Evolutionary conservation across 53 echinoderm and acorn worm species (phyloP).

Genomic region (Actinopyga echinites): DNA sequence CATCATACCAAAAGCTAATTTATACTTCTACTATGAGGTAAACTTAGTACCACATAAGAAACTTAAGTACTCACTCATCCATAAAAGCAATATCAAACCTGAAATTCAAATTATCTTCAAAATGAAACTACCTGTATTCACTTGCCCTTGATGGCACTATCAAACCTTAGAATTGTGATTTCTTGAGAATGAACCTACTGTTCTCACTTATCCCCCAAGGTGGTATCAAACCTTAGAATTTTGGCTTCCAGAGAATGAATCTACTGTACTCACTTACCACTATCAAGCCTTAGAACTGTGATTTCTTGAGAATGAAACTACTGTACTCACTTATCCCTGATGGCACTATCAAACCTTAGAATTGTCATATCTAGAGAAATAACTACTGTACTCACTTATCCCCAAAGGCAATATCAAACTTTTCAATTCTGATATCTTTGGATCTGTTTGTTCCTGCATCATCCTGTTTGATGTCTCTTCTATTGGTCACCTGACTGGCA

Average conservation of each 20-base stretch:
- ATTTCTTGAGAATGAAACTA: conserved; percentile 45
- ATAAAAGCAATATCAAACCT: conserved; percentile 91
- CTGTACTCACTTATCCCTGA: conserved; percentile 89
- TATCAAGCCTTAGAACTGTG: conserved; percentile 83
- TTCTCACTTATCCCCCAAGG: conserved; percentile 94
- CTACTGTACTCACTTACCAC: conserved; percentile 74
- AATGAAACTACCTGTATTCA: conserved; percentile 39
- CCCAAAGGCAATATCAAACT: conserved; percentile 97
- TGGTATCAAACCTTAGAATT: conserved; percentile 88
- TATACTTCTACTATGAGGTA: background rate
- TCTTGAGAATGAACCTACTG: conserved; percentile 31
- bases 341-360: conserved; percentile 89
- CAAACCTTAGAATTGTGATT: conserved; percentile 85
- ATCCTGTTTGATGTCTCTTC: conserved; percentile 85
- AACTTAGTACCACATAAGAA: too few species aligned
- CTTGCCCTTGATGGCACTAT: conserved; percentile 88
- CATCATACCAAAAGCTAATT: too few species aligned
- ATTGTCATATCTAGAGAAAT: conserved; percentile 57
- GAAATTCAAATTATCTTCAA: conserved; percentile 72
- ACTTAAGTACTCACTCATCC: conserved; percentile 93
- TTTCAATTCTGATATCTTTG: conserved; percentile 91
- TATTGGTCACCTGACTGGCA: conserved; percentile 88
- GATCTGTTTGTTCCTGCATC: conserved; percentile 70
- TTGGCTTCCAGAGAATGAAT: conserved; percentile 51
- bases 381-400: conserved; percentile 74